These are phyloP conservation scores for Aphis gossypii DNA, from an alignment of 1,140 invertebrate species.

Conservation along the genomic window DNA sequence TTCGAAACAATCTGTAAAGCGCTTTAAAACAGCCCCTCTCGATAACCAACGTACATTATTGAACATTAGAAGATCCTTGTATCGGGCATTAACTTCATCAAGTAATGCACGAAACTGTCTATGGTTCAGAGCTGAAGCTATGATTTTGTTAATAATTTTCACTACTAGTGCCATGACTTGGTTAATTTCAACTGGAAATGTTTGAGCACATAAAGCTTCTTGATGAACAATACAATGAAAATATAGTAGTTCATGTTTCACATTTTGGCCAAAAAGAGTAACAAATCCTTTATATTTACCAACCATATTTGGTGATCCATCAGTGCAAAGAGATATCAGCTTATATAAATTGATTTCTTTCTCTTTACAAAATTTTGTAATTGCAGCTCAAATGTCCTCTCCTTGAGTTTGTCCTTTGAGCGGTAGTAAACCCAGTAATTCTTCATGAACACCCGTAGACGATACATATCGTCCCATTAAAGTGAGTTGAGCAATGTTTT, in stretches of 20 bases:
- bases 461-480: slow-evolving; percentile 62
- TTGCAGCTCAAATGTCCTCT: slow-evolving; percentile 62
- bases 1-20: slow-evolving; percentile 61
- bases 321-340: slow-evolving; percentile 62
- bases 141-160: slow-evolving; percentile 62
- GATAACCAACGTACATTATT: slow-evolving; percentile 62
- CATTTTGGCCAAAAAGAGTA: slow-evolving; percentile 61
- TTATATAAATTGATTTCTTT: slow-evolving; percentile 62
- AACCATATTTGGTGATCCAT: slow-evolving; percentile 61
- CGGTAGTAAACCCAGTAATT: slow-evolving; percentile 62
- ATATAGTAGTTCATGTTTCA: slow-evolving; percentile 62
- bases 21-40: slow-evolving; percentile 61
- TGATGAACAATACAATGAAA: slow-evolving; percentile 63
- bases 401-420: slow-evolving; percentile 61
- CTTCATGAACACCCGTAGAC: slow-evolving; percentile 60
- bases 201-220: slow-evolving; percentile 63
- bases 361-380: slow-evolving; percentile 61
- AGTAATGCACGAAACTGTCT: slow-evolving; percentile 62
- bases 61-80: slow-evolving; percentile 61
- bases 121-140: slow-evolving; percentile 62
- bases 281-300: slow-evolving; percentile 59
- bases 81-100: slow-evolving; percentile 62
- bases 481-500: slow-evolving; percentile 62
- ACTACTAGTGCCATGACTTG: slow-evolving; percentile 62
- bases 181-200: slow-evolving; percentile 62